Conservation (phyloP, 2,113 vertebrate genomes). For the Chloropsis hardwickii region DNA sequence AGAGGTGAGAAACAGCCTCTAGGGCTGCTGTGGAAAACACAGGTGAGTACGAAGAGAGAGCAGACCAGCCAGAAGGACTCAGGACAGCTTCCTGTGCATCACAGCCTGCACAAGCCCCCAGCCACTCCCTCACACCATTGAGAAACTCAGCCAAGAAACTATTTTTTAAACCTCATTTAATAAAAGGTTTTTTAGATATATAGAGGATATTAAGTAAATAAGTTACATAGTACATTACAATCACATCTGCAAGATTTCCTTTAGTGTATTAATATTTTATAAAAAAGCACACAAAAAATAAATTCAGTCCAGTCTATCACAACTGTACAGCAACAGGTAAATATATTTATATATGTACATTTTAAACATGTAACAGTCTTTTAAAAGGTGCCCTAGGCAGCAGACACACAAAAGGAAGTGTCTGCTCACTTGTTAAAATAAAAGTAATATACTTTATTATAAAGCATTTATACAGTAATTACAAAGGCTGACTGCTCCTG, state of each 20-base stretch:
- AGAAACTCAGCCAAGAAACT: background rate
- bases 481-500: constrained; percentile 75
- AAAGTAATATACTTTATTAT: constrained; percentile 79
- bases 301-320: constrained; percentile 79
- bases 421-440: constrained; percentile 78
- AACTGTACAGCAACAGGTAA: constrained; percentile 82
- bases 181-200: constrained; percentile 79
- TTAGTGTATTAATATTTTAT: constrained; percentile 85
- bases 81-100: rapidly evolving
- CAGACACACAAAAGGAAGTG: constrained; percentile 78
- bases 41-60: background rate
- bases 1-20: background rate
- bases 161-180: constrained; percentile 79
- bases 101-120: rapidly evolving
- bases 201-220: constrained; percentile 82
- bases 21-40: background rate
- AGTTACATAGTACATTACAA: constrained; percentile 84
- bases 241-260: constrained; percentile 81
- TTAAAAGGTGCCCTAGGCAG: constrained; percentile 79
- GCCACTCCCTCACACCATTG: background rate
- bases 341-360: constrained; percentile 74
- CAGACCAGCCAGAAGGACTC: background rate
- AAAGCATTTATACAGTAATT: constrained; percentile 82
- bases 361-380: constrained; percentile 81
- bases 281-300: constrained; percentile 85